Evolutionary conservation across 2,888 invertebrate species (phyloP).

Genomic region (Laothoe populi): DNA sequence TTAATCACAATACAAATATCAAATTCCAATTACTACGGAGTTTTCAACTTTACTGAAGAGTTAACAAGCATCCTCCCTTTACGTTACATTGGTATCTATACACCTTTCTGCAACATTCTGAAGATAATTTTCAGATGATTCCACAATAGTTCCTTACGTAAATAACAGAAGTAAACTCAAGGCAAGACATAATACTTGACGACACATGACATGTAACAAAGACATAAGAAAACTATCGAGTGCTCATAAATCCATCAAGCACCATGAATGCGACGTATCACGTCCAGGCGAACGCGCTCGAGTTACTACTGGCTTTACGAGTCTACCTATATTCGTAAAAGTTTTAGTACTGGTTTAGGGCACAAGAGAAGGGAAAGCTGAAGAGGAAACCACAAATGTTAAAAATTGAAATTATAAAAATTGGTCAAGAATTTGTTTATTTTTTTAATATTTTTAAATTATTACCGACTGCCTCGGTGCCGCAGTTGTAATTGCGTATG

Average conservation of each 20-base stretch:
- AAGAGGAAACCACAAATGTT: not conserved
- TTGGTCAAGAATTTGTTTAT: too few species aligned
- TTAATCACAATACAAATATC: too few species aligned
- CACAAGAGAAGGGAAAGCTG: constrained; percentile 2
- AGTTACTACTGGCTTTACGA: constrained; percentile 65
- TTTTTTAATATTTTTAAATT: too few species aligned
- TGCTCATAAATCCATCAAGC: constrained; percentile 70
- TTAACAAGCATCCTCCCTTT: too few species aligned
- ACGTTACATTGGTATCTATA: too few species aligned
- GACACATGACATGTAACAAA: constrained; percentile 44
- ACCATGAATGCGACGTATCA: constrained; percentile 70
- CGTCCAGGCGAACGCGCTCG: constrained; percentile 59
- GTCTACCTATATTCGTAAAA: constrained; percentile 66
- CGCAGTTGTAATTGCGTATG: too few species aligned
- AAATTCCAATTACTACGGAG: too few species aligned
- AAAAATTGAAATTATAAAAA: too few species aligned
- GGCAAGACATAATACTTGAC: not conserved
- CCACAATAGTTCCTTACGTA: not conserved
- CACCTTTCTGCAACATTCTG: too few species aligned
- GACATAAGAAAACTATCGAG: constrained; percentile 62
- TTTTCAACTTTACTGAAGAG: too few species aligned
- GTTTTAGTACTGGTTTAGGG: constrained; percentile 46
- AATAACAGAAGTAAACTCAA: not conserved
- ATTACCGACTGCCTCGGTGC: too few species aligned
- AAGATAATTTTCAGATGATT: too few species aligned